Evolutionary conservation across 2,113 vertebrate genomes (phyloP).

Genomic region (Gasterosteus nipponicus): DNA sequence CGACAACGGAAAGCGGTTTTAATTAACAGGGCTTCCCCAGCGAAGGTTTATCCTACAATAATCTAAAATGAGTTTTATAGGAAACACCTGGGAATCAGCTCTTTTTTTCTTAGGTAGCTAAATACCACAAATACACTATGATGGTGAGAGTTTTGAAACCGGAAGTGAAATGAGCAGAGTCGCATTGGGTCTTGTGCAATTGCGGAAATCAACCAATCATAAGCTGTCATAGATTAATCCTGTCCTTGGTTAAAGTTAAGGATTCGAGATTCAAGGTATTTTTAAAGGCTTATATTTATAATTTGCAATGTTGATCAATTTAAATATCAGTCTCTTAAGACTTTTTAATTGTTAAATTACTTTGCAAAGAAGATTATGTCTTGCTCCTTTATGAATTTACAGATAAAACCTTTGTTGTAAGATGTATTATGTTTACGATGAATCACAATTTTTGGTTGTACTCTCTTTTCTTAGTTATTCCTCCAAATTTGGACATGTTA

Average conservation of each 20-base stretch:
- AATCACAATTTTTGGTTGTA: background rate
- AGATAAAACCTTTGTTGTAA: background rate
- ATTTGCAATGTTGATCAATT: background rate
- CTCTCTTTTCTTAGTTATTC: background rate
- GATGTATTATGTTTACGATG: background rate
- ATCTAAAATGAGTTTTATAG: background rate
- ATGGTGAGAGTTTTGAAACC: background rate
- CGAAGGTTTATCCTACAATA: background rate
- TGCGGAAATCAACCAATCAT: background rate
- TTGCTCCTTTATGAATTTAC: slow-evolving; percentile 27
- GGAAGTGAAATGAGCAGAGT: background rate
- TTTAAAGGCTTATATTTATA: background rate
- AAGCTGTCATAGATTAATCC: background rate
- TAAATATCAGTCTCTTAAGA: background rate
- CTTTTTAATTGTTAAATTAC: background rate
- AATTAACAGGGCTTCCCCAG: slow-evolving; percentile 2
- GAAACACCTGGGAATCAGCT: background rate
- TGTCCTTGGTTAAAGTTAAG: background rate
- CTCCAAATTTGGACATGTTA: background rate
- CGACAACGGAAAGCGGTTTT: slow-evolving; percentile 27
- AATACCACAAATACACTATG: background rate
- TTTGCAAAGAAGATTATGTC: background rate
- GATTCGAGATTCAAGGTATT: background rate
- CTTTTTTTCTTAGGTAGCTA: background rate
- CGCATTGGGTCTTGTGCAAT: background rate